Percentiles rank a stretch among this genome's conserved stretches.
Conservation (phyloP, 2,113 vertebrate genomes). For the Glareola pratincola region DNA sequence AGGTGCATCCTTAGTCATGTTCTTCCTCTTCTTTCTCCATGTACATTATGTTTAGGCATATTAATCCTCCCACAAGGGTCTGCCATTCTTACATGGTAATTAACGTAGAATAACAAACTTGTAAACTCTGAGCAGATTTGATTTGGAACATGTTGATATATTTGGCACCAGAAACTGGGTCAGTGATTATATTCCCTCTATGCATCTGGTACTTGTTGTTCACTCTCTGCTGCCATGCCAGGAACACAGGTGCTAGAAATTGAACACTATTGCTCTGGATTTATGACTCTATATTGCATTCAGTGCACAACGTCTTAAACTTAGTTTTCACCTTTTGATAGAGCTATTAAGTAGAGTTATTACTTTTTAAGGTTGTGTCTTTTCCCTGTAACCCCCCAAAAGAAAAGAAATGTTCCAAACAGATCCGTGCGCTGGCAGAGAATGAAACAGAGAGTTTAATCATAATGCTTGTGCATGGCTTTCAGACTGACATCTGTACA, state of each 20-base stretch:
- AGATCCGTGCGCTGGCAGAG: conserved; percentile 29
- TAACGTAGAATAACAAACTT: conserved; percentile 54
- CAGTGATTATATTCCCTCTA: conserved; percentile 44
- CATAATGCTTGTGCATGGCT: conserved; percentile 52
- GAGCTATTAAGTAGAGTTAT: conserved; percentile 23
- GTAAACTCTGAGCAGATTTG: conserved; percentile 61
- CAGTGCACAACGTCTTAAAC: background rate
- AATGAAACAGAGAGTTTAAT: conserved; percentile 70
- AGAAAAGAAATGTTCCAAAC: conserved; percentile 51
- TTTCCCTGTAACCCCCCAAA: conserved; percentile 11
- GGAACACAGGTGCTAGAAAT: conserved; percentile 40
- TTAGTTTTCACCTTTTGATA: conserved; percentile 43
- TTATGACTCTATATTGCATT: background rate
- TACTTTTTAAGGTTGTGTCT: conserved; percentile 31
- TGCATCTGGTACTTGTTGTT: conserved; percentile 53
- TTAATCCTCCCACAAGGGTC: background rate
- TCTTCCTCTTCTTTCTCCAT: background rate
- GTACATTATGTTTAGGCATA: background rate
- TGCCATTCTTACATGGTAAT: conserved; percentile 47
- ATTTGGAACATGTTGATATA: conserved; percentile 51
- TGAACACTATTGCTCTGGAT: background rate
- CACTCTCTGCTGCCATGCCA: conserved; percentile 40
- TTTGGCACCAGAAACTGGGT: conserved; percentile 51
- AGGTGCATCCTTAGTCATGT: background rate
- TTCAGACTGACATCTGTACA: conserved; percentile 77